Base-by-base conservation (phyloP, 2,888 invertebrate species). In the Bombylius discolor region DNA sequence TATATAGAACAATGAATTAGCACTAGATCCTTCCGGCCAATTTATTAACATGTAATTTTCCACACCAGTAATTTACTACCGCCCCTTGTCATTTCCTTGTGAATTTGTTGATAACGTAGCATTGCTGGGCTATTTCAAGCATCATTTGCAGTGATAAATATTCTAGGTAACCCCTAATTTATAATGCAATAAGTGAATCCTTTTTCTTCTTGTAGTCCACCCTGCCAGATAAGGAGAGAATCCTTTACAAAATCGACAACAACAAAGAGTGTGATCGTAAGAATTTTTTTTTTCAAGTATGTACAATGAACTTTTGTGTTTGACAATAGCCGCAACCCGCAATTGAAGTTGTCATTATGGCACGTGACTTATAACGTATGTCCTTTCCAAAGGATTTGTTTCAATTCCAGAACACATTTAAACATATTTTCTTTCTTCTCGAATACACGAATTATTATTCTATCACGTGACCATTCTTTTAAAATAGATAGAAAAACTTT, bases 41-140 rank as follows among this genome's bases (percentile, higher is more conserved):
- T 63, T 64, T 62, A 64, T 64, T 63, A 62, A 63, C 62, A 64
- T 64, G 62, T 62, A 63, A 64, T 64, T 64, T 64, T 64, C 62
- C 62, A 63, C 59, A 59, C 63, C 61, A 61, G 62, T 62, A 59
- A 63, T 64, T 64, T 63, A 58, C 62, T 55, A 54, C 59, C 59
- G 59, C 59, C 59, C 53, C 57, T 55, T 59, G 57, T 56, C 57
- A 57, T 46, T 52, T 57, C 52, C 55, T 49, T 14, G 23, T 23
- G 23, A 23, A 23, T 23, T 23, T 23, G 23, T 23, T 23, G 23
- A 23, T 23, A 23, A 23, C 1, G 3, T 23, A 23, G 23, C 23
- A 23, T 23, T 23, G 23, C 23, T 23, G 23, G 3, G 23, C 23
- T 23, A 23, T 23, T 23, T 23, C 23, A 23, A 23, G 23, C 23